These are phyloP conservation scores for Helicoverpa armigera DNA, from an alignment of 1,140 invertebrate species.

Conservation along the genomic window DNA sequence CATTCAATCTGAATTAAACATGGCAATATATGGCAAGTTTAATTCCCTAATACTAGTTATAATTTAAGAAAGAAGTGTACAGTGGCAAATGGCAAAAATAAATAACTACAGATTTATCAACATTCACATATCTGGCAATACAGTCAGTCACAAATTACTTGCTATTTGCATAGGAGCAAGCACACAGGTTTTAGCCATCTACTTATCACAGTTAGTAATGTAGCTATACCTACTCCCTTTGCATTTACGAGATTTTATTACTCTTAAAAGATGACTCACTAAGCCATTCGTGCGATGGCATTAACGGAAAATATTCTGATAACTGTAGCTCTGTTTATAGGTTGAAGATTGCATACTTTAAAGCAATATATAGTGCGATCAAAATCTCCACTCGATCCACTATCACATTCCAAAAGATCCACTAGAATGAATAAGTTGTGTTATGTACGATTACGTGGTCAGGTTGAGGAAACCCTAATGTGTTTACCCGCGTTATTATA, in stretches of 20 bases:
- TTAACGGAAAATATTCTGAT: not conserved
- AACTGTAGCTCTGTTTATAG: too few relatives aligned
- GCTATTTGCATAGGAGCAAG: not conserved
- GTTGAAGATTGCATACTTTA: too few relatives aligned
- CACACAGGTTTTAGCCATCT: constrained; percentile 44
- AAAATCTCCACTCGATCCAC: too few relatives aligned
- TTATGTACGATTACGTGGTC: too few relatives aligned
- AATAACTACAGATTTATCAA: constrained; percentile 33
- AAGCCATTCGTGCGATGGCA: not conserved
- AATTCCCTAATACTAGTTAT: constrained; percentile 66
- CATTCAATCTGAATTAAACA: constrained; percentile 75
- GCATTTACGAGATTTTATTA: not conserved
- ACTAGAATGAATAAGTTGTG: too few relatives aligned
- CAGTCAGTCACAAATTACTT: constrained; percentile 31
- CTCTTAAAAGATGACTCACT: not conserved
- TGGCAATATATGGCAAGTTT: constrained; percentile 83
- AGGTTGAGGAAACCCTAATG: too few relatives aligned
- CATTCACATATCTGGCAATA: constrained; percentile 44
- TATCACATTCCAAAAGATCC: too few relatives aligned
- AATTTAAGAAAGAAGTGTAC: constrained; percentile 43
- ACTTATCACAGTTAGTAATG: constrained; percentile 67
- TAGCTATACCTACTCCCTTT: not conserved
- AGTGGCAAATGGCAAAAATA: constrained; percentile 51
- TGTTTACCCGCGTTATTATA: too few relatives aligned
- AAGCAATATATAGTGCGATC: too few relatives aligned